Evolutionary conservation across 2,113 vertebrate genomes (phyloP).

Genomic region (Electrona antarctica): DNA sequence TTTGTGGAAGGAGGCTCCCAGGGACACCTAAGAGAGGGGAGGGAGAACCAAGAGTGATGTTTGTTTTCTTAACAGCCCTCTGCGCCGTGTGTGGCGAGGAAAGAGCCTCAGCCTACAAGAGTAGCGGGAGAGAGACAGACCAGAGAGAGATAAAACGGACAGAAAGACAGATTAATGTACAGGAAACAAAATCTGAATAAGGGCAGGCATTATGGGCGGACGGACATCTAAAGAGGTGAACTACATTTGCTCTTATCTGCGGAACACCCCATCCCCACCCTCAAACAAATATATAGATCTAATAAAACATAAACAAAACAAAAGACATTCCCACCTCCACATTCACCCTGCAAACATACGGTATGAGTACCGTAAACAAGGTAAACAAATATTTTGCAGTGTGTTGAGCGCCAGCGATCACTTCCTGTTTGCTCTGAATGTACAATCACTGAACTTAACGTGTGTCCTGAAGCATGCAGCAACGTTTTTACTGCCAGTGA

Average conservation of each 20-base stretch:
- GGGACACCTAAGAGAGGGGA: constrained; percentile 45
- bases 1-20: constrained; percentile 54
- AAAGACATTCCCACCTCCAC: neutral
- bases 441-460: too few relatives aligned
- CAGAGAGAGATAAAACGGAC: neutral
- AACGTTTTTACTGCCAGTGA: too few relatives aligned
- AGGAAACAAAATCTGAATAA: constrained; percentile 17
- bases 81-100: constrained; percentile 36
- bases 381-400: neutral
- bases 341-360: neutral
- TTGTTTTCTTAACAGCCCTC: constrained; percentile 59
- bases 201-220: neutral
- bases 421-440: neutral
- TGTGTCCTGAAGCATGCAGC: too few relatives aligned
- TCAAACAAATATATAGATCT: neutral
- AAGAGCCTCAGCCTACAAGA: constrained; percentile 3
- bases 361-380: neutral
- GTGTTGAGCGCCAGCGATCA: neutral
- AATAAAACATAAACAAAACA: neutral
- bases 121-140: constrained; percentile 11
- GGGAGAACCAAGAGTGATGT: constrained; percentile 40
- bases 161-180: constrained; percentile 9
- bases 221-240: neutral
- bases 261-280: neutral
- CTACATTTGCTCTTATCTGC: constrained; percentile 22